Evolutionary conservation across 2,797 vertebrate species (phyloP), one percentile per base, ranked within the genome.

Genomic region (Diplodus sargus): DNA sequence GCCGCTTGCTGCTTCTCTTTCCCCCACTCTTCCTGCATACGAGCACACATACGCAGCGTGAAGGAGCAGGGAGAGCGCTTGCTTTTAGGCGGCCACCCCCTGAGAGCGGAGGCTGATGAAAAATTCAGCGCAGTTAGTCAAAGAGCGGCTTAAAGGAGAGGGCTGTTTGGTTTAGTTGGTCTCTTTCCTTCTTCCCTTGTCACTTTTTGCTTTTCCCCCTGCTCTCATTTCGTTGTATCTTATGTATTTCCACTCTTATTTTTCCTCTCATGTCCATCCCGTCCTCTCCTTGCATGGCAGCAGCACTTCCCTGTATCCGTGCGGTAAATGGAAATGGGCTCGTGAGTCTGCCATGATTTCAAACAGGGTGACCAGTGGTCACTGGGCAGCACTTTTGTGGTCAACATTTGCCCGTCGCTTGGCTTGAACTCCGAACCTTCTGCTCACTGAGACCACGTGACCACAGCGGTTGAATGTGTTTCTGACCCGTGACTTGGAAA

Each of bases 81-180:
- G 85, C 83, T 88, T 81, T 87, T 83, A 85, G 80, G 53, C 2
- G 2, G 22, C 64, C 78, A 14, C 56, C 83, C 71, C 73, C n/a
- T 17, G 84, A 89, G 85, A 84, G 42, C 18, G 54, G 23, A 81
- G 13, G 62, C 76, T 76, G 78, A 89, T 93, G 76, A 87, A 91
- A 90, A 85, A 91, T 88, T 85, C 70, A 89, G 66, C 76, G 74
- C 65, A 48, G 72, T 87, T 70, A 75, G 82, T 82, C 42, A 60
- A 85, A 78, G 68, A 59, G 72, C 63, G 64, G 53, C 70, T 87
- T 69, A 54, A 67, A 83, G 47, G 28, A 71, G 57, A 74, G 22
- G 30, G 39, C 74, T 30, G 65, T 73, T 70, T 69, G 81, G 30
- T 70, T 81, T 65, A 45, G 47, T 80, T 49, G 2, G 11, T 70